Evolutionary conservation across 2,113 vertebrate genomes (phyloP), one percentile per base, ranked within the genome.

Genomic region (Eidolon helvum): DNA sequence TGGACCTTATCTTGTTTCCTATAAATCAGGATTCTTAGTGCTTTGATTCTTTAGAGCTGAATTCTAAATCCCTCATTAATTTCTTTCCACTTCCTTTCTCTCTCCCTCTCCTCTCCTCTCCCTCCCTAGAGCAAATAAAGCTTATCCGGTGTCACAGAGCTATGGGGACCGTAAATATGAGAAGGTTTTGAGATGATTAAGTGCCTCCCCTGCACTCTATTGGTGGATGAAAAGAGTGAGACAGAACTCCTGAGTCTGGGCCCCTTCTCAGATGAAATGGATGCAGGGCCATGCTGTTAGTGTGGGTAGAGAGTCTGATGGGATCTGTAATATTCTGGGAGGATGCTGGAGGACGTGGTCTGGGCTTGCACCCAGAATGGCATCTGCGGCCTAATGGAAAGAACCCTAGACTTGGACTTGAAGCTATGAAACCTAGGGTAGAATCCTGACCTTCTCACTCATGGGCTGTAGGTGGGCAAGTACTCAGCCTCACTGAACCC

Each of bases 51-150:
- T 74, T 33, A 63, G 38, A 7, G 21, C 5, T 55, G 63, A 84
- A 66, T 84, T 61, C 65, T 55, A 84, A 80, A 26, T 82, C 61
- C 53, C 68, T 80, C 69, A 28, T 45, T 86, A 48, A 89, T 21
- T 90, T 78, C 61, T 22, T 88, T 59, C 22, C 10, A 11, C 68
- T 57, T 43, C 87, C 40, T 77, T 57, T 35, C 21, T 90, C 16
- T 38, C 18, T 74, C 30, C 48, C 7, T 48, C 50, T 72, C 5
- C 18, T 16, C 18, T 61, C 15, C n/a, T 43, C 18, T 63, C 19
- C 65, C 19, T 78, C 40, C 24, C 2, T 38, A 94, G 84, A 65
- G 38, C 79, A 95, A 95, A 92, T 68, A 33, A 82, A 65, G 72
- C 57, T 74, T 43, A n/a, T 15, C 53, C 12, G 19, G 7, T 35